Evolutionary conservation across 1,140 invertebrate genomes (phyloP).

Genomic region (Polypedilum pembai): DNA sequence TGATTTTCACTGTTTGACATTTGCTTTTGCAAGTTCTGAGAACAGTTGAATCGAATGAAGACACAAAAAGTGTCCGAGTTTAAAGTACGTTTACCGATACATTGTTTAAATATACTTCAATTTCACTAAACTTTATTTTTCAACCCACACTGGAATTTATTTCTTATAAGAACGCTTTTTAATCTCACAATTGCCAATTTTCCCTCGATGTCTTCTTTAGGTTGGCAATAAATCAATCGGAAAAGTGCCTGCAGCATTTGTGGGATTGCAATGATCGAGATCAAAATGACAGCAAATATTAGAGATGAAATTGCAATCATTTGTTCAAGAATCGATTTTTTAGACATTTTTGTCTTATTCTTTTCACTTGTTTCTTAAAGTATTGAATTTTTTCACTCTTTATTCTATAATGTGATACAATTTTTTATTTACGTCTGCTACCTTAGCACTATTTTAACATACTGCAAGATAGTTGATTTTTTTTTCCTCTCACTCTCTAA

Average conservation of each 20-base stretch:
- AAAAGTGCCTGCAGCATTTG: neutral
- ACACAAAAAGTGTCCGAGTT: no score
- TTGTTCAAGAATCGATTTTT: neutral
- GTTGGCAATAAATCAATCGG: neutral
- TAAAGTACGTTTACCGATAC: no score
- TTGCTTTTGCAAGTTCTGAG: no score
- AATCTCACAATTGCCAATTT: conserved; percentile 18
- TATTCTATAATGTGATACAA: neutral
- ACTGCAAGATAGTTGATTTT: neutral
- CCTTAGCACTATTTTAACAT: neutral
- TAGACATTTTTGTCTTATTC: neutral
- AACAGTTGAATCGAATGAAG: no score
- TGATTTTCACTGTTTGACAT: no score
- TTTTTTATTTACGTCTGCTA: conserved; percentile 4
- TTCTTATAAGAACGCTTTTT: no score
- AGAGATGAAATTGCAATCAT: conserved; percentile 11
- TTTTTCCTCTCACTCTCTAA: neutral
- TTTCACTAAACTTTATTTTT: no score
- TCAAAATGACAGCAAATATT: neutral
- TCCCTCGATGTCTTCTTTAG: neutral
- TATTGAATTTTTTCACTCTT: neutral
- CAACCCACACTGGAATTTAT: no score
- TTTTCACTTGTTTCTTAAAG: conserved; percentile 6
- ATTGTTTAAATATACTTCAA: neutral
- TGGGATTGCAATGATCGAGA: neutral